Conservation (phyloP, 2,888 invertebrate species). For the Diabrotica balteata region DNA sequence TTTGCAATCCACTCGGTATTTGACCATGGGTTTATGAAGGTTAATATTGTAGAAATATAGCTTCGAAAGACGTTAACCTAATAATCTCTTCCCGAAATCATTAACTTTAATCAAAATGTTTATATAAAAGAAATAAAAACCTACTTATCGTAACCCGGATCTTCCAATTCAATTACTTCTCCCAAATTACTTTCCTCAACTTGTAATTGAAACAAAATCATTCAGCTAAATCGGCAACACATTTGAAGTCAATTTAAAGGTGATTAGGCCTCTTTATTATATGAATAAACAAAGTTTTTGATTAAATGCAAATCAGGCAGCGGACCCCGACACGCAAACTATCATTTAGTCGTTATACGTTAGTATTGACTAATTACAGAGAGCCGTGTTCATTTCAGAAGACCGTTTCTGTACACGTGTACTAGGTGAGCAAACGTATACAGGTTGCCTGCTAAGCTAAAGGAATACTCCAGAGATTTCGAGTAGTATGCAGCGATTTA, state of each 20-base stretch:
- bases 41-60: too few relatives aligned
- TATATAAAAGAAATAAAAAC: too few relatives aligned
- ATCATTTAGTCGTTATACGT: slow-evolving; percentile 43
- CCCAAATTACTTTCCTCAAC: neutral
- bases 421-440: neutral
- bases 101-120: too few relatives aligned
- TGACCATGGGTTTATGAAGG: too few relatives aligned
- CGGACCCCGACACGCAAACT: slow-evolving; percentile 45
- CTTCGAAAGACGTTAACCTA: too few relatives aligned
- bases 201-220: slow-evolving; percentile 1
- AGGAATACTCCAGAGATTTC: slow-evolving; percentile 2
- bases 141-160: too few relatives aligned
- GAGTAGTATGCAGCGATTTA: neutral
- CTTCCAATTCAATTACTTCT: too few relatives aligned
- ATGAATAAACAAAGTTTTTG: slow-evolving; percentile 43
- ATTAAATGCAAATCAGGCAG: slow-evolving; percentile 45
- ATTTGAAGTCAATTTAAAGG: slow-evolving; percentile 9
- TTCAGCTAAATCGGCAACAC: neutral
- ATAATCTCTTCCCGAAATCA: too few relatives aligned
- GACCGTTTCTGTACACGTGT: neutral
- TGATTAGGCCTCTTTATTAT: slow-evolving; percentile 10
- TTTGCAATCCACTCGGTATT: too few relatives aligned
- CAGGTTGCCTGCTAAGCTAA: neutral
- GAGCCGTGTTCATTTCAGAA: slow-evolving; percentile 33
- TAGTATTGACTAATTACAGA: slow-evolving; percentile 40